Conservation (phyloP, 2,113 vertebrate genomes). For the Oreamnos americanus region DNA sequence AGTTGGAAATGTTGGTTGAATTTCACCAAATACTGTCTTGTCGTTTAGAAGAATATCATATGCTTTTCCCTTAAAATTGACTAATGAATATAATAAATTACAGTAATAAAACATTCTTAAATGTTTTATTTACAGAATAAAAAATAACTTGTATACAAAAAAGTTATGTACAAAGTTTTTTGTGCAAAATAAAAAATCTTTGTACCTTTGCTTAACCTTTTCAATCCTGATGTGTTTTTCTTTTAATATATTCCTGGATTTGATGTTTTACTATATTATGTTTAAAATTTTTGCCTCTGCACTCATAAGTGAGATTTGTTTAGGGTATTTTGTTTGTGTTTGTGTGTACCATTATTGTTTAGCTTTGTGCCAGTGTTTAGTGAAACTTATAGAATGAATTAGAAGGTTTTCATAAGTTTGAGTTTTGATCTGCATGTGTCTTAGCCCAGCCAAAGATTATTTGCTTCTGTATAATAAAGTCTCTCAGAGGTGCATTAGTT, state of each 20-base stretch:
- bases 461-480: neutral
- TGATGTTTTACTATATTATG: neutral
- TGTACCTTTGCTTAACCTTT: neutral
- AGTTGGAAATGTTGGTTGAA: neutral
- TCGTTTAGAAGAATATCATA: neutral
- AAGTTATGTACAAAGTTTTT: too few relatives aligned
- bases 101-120: neutral
- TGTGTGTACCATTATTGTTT: neutral
- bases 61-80: neutral
- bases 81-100: neutral
- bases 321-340: neutral
- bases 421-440: neutral
- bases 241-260: neutral
- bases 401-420: neutral
- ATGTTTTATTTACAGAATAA: too few relatives aligned
- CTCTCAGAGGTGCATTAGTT: neutral
- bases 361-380: neutral
- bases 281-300: neutral
- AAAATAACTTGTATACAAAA: too few relatives aligned
- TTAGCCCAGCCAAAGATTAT: neutral
- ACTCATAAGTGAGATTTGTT: neutral
- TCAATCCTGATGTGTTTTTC: neutral
- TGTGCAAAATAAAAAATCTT: neutral
- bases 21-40: neutral
- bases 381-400: neutral